Percentiles rank a stretch among this genome's conserved stretches.
Conservation (phyloP, 1,140 invertebrate species). For the Eurosta solidaginis region DNA sequence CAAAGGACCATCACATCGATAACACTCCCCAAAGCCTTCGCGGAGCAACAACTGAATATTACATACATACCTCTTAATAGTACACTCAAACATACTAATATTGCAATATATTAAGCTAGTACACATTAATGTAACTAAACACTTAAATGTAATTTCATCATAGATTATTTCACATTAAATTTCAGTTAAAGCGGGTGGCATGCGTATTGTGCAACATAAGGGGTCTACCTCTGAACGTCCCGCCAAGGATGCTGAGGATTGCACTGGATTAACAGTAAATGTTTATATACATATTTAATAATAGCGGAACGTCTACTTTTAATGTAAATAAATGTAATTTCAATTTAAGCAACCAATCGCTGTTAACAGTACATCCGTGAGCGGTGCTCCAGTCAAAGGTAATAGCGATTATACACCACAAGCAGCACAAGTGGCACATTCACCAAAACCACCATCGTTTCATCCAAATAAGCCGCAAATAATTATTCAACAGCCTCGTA, state of each 20-base stretch:
- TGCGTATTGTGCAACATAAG: constrained; percentile 90
- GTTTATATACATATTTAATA: not conserved
- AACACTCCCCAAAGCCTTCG: too few species aligned
- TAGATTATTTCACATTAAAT: not conserved
- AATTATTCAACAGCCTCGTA: constrained; percentile 80
- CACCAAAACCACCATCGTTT: constrained; percentile 71
- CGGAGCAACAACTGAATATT: too few species aligned
- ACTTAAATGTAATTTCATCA: not conserved
- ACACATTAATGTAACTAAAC: too few species aligned
- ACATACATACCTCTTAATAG: too few species aligned
- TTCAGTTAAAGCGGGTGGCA: constrained; percentile 87
- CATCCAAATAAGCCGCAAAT: constrained; percentile 64
- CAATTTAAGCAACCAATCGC: constrained; percentile 59
- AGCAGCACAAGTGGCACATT: constrained; percentile 78
- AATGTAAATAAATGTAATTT: constrained; percentile 44
- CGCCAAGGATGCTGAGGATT: constrained; percentile 63
- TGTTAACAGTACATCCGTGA: constrained; percentile 75
- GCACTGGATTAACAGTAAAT: constrained; percentile 56
- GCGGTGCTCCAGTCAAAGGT: constrained; percentile 78
- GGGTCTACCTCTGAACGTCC: constrained; percentile 68
- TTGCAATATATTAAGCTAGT: too few species aligned
- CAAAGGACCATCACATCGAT: too few species aligned
- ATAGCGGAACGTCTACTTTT: constrained; percentile 44
- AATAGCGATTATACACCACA: constrained; percentile 87
- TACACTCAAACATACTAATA: too few species aligned